A percentile compares a stretch with the other conserved stretches of the same genome.
Evolutionary conservation across 2,113 vertebrate species (phyloP).

Genomic region (Corythornis cristatus): DNA sequence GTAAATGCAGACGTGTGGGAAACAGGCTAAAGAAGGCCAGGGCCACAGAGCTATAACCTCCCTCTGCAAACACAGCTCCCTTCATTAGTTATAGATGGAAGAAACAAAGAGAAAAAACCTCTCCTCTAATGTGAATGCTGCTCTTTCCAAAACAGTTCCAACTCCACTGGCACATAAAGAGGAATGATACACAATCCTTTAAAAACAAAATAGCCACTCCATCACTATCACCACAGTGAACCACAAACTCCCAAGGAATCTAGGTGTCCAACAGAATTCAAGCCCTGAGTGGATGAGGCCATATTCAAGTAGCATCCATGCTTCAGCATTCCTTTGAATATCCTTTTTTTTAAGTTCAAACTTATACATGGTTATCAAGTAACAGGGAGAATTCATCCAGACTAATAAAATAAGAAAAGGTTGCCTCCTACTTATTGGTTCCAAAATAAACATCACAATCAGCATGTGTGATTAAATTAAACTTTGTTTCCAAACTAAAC

Average conservation of each 20-base stretch:
- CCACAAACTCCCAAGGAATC: slow-evolving; percentile 17
- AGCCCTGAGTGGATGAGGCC: not conserved
- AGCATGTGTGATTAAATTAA: slow-evolving; percentile 69
- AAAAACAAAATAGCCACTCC: slow-evolving; percentile 18
- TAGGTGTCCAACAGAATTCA: slow-evolving; percentile 5
- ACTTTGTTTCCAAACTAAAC: slow-evolving; percentile 76
- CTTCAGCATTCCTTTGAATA: slow-evolving; percentile 66
- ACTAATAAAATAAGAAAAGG: slow-evolving; percentile 73
- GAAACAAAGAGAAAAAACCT: not conserved
- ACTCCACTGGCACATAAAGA: not conserved
- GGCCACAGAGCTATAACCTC: slow-evolving; percentile 35
- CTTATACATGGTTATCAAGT: slow-evolving; percentile 64
- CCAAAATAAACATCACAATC: slow-evolving; percentile 77
- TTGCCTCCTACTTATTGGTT: slow-evolving; percentile 67
- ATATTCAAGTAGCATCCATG: slow-evolving; percentile 48
- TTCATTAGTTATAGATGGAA: not conserved
- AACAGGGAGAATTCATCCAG: slow-evolving; percentile 66
- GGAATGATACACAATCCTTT: not conserved
- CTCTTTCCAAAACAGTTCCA: slow-evolving; percentile 18
- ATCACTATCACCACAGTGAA: slow-evolving; percentile 4
- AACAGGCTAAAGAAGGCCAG: slow-evolving; percentile 49
- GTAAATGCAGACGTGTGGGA: slow-evolving; percentile 15
- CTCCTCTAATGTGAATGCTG: not conserved
- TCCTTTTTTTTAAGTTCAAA: slow-evolving; percentile 27
- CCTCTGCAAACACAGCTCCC: slow-evolving; percentile 28